Evolutionary conservation across 2,113 vertebrate species (phyloP), one percentile per base, ranked within the genome.

Genomic region (Megaceryle maxima): DNA sequence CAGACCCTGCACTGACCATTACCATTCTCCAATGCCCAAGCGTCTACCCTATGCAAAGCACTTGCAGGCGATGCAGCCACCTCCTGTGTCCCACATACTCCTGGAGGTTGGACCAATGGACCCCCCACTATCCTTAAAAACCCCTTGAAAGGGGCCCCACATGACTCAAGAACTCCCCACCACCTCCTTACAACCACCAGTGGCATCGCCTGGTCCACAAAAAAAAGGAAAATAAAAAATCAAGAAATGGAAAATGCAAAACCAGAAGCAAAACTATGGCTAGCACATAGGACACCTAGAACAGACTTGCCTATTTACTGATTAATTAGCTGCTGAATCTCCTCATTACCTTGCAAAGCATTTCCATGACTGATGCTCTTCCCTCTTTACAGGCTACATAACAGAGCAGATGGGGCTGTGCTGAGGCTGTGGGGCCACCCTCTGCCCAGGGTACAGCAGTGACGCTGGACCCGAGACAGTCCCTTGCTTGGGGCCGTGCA

Each of bases 1-100:
- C 73, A 93, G 90, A 85, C 16, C 44, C 83, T 92, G 68, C 92
- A 72, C 67, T 87, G 85, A 72, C 59, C 44, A 17, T 26, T 6
- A 16, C 18, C 7, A 1, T 8, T 43, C 80, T 62, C 78, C 78
- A 63, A 29, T 20, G 41, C 68, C 75, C 7, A 0, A 83, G 28
- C 0, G 0, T 6, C 70, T 59, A 35, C n/a, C n/a, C 83, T 39
- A 8, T 0, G 5, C 2, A 11, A 62, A 88, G 89, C 73, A 14
- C 56, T 11, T 7, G n/a, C 74, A 84, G 94, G 62, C 1, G 8
- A 70, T 1, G 15, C 17, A 41, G 75, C 60, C 60, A 31, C 22
- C 73, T 70, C 77, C 77, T 31, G 66, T 22, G 37, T 44, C 31
- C 67, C 75, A 13, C 73, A 19, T 28, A 5, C 13, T 56, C 35